Base-by-base conservation (phyloP, 2,888 invertebrate genomes). In the Caenorhabditis wallacei region DNA sequence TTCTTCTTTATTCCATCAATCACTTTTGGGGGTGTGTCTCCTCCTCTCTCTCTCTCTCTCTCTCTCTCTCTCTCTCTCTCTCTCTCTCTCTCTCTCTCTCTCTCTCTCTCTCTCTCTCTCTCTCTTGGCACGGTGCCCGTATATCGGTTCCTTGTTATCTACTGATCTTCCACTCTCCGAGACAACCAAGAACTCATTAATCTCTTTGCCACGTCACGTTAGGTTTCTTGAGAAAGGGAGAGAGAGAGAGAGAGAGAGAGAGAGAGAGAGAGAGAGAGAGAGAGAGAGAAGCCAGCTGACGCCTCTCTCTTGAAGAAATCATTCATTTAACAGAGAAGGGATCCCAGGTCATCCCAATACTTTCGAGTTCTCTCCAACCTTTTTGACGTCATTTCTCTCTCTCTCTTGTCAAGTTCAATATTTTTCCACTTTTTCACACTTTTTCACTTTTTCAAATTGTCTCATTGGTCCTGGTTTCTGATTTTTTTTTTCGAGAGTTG, bases 141-240 rank as follows among this genome's bases (percentile, higher is more conserved):
- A 48, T 48, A 5, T 43, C 43, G 18, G 68, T 68, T 56, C 51
- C 78, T n/a, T 20, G 5, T 48, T 7, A n/a, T 66, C 26, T 57
- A n/a, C 24, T 64, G 64, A 63, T 46, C 11, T 26, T 37, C n/a
- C n/a, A n/a, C n/a, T n/a, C n/a, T n/a, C n/a, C n/a, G 24, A 26
- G 35, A 24, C 20, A 11, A n/a, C 22, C 16, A 10, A 46, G 24
- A 13, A 46, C 64, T 66, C 76, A 76, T 76, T 76, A 76, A 76
- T 76, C 68, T 76, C 68, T 68, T 76, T 76, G 76, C 76, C 76
- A 76, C 76, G 76, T 76, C 76, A 72, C 61, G 24, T 43, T 20
- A 40, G 40, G 16, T 13, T 40, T 40, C 40, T 40, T 40, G 40
- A 40, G 5, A 40, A 8, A n/a, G n/a, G n/a, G n/a, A n/a, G n/a